Conservation (phyloP, 2,113 vertebrate species). For the Equus przewalskii region DNA sequence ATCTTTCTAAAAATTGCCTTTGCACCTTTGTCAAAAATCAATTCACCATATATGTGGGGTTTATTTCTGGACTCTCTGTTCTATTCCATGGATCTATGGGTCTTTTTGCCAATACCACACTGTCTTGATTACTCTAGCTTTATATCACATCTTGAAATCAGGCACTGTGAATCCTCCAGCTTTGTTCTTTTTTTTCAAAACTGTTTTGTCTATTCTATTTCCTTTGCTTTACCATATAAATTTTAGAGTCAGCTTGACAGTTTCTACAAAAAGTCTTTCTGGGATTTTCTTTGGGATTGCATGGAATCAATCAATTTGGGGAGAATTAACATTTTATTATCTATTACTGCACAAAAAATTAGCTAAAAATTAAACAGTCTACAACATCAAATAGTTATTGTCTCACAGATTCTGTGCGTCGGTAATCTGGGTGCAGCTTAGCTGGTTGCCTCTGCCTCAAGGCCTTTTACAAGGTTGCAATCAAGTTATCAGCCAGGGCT, state of each 20-base stretch:
- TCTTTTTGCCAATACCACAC: conserved; percentile 5
- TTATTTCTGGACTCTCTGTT: neutral
- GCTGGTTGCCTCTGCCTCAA: neutral
- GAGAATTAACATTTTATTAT: neutral
- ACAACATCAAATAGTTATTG: neutral
- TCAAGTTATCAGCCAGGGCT: neutral
- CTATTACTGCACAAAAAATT: neutral
- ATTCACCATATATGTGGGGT: neutral
- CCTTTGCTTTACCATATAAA: conserved; percentile 26
- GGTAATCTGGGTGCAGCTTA: neutral
- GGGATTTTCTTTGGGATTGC: neutral
- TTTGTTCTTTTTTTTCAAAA: conserved; percentile 13
- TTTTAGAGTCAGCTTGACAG: conserved; percentile 23
- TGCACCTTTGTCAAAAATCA: conserved; percentile 44
- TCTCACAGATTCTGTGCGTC: conserved; percentile 6
- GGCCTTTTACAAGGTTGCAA: neutral
- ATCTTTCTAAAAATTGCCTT: conserved; percentile 53
- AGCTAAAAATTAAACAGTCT: neutral
- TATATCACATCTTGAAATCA: conserved; percentile 20
- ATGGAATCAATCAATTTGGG: neutral
- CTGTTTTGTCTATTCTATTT: conserved; percentile 20
- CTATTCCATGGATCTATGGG: neutral
- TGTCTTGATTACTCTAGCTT: conserved; percentile 15
- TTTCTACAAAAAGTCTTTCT: conserved; percentile 34
- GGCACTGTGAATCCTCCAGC: neutral